phyloP scores from a whole-genome alignment of 2,113 vertebrate species.

The Prochilodus magdalenae region DNA sequence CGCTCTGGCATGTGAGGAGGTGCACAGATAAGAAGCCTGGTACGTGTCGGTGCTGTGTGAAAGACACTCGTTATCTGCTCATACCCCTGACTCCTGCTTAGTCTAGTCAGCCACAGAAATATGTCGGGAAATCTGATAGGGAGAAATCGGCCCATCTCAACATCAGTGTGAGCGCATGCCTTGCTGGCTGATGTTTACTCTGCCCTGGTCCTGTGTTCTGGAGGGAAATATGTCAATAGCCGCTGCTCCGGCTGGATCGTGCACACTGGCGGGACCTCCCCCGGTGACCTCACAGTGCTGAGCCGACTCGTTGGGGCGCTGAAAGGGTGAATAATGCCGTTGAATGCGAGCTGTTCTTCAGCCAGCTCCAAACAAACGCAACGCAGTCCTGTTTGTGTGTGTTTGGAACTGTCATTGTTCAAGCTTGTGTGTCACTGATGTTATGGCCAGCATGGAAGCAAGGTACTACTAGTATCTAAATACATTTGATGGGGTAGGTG shows the following conservation, averaged over 20 bases:
- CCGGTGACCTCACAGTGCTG: conserved; percentile 40
- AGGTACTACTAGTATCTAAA: no score
- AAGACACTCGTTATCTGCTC: conserved; percentile 83
- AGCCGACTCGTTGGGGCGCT: conserved; percentile 16
- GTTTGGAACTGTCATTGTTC: neutral
- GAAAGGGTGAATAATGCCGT: conserved; percentile 19
- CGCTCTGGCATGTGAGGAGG: conserved; percentile 81
- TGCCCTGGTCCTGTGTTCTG: conserved; percentile 71
- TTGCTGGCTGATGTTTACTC: conserved; percentile 76
- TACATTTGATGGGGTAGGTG: no score
- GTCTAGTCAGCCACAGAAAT: conserved; percentile 83
- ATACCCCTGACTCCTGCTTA: conserved; percentile 82
- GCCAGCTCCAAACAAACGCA: no score
- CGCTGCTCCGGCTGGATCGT: conserved; percentile 61
- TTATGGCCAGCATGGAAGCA: no score
- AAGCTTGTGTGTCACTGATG: neutral
- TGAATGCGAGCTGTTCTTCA: conserved; percentile 8
- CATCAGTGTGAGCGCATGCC: conserved; percentile 75
- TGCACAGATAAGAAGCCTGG: conserved; percentile 78
- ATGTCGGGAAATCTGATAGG: conserved; percentile 81
- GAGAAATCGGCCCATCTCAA: conserved; percentile 75
- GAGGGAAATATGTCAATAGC: conserved; percentile 77
- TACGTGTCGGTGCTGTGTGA: conserved; percentile 86
- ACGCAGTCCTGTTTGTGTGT: neutral
- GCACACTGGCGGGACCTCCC: conserved; percentile 39